Evolutionary conservation across 2,888 invertebrate genomes (phyloP), one percentile per base, ranked within the genome.

Genomic region (Electrophaes corylata): DNA sequence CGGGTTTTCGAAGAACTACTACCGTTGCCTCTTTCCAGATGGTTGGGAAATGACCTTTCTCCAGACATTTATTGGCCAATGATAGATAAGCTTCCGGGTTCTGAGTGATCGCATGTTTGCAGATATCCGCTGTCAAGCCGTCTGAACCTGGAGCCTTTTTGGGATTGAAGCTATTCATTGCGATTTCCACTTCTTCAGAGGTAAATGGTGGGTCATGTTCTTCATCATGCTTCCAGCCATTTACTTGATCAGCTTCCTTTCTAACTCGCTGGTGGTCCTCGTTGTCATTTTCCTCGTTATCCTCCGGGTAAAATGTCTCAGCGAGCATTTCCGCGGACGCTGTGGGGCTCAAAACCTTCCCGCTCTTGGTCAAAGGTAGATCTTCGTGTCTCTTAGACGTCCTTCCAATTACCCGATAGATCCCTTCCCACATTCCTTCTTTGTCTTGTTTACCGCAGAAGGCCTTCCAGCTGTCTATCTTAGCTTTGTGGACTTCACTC

Each of bases 81-180:
- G 43, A 31, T 1, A 53, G 31, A 14, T 33, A 58, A 2, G 10
- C 0, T 44, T 49, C 52, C 29, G 62, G 58, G 39, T 63, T 55
- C 1, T 40, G 43, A 43, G 43, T 40, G 31, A 60, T 60, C 39
- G 62, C 64, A 45, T 62, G 66, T 55, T 56, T 55, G 60, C 57
- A 51, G 8, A 57, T 51, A 12, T 56, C 56, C 0, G 56, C 29
- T 0, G 56, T 56, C 0, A 56, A 4, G 2, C 56, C 56, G 4
- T 56, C 56, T 0, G n/a, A 5, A 1, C 56, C 56, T 4, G 69
- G 69, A 56, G 65, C 66, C 41, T 65, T 69, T 31, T 65, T 68
- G 3, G 63, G 62, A 26, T 62, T 65, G 10, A 65, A 65, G 4
- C 40, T 41, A 0, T 18, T 10, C 19, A 49, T 14, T 3, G 57